These are phyloP conservation scores for Amiota minor DNA, from an alignment of 2,888 invertebrate species.

Conservation along the genomic window DNA sequence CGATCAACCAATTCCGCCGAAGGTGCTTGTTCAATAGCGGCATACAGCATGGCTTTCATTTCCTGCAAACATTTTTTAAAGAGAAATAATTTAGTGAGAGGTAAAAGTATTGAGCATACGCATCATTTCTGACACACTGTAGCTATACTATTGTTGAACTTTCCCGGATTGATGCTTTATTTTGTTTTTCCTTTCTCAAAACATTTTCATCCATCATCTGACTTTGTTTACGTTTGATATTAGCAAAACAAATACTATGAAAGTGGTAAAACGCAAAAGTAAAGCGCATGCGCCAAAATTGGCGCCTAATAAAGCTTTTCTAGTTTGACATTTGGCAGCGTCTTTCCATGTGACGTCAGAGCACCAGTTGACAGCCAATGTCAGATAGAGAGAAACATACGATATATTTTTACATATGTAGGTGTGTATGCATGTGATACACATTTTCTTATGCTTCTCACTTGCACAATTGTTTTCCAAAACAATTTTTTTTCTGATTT, in stretches of 20 bases:
- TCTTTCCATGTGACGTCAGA: slow-evolving; percentile 56
- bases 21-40: slow-evolving; percentile 84
- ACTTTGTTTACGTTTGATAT: slow-evolving; percentile 52
- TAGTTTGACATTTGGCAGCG: slow-evolving; percentile 53
- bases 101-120: too few species aligned
- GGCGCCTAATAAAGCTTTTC: slow-evolving; percentile 49
- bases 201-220: neutral
- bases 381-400: slow-evolving; percentile 37
- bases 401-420: slow-evolving; percentile 41
- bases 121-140: too few species aligned
- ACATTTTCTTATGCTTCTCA: slow-evolving; percentile 50
- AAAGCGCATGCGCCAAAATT: slow-evolving; percentile 54
- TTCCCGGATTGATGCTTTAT: too few species aligned
- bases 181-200: neutral
- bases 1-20: slow-evolving; percentile 83
- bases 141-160: too few species aligned
- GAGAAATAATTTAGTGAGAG: neutral
- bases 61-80: slow-evolving; percentile 75
- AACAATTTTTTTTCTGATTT: slow-evolving; percentile 36
- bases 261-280: neutral
- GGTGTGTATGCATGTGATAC: slow-evolving; percentile 48
- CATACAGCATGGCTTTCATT: slow-evolving; percentile 88
- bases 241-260: slow-evolving; percentile 53
- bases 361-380: slow-evolving; percentile 52
- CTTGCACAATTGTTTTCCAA: slow-evolving; percentile 25